Base-by-base conservation (phyloP, 1,140 invertebrate genomes). In the Ptiloglossa arizonensis region DNA sequence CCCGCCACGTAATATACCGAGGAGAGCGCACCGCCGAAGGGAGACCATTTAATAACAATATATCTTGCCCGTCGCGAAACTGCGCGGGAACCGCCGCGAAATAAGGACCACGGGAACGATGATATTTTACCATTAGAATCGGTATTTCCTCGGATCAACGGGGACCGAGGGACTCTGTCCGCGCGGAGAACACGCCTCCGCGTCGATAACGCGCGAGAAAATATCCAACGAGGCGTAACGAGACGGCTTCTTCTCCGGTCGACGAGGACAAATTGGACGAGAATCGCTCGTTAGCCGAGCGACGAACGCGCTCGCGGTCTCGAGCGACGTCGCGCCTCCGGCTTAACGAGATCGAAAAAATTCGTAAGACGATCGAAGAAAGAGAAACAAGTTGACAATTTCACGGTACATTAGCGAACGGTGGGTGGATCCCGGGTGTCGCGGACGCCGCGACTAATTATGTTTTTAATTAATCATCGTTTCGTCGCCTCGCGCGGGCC, bases 21-120 rank as follows among this genome's bases (percentile, higher is more conserved):
- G 88, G 86, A 89, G 85, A 76, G 82, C 67, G 64, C 52, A 59
- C 67, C 86, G 83, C 86, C 81, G 87, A 89, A 86, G 79, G 82
- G 87, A 85, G 86, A 89, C 90, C 90, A 91, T 92, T 92, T 92
- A 92, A 92, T 92, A 92, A 92, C 89, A 90, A 91, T 92, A 92
- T 91, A 92, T 92, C 90, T 92, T 90, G 77, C 75, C 81, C 85
- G 88, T 84, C 85, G 88, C 88, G 88, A 88, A 86, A 81, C 80
- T 80, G 84, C 68, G 63, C 63, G 69, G 35, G 62, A 80, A 56
- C 29, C 54, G 56, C 72, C 62, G 50, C 38, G 48, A 56, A 62
- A 72, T 56, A 48, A 75, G 56, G 46, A 54, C 22, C 46, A 1
- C 19, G 13, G 38, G 56, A 27, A 35, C 44, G 35, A 32, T 54